Evolutionary conservation across 2,797 vertebrate species (phyloP).

Genomic region (Hydrolagus colliei): DNA sequence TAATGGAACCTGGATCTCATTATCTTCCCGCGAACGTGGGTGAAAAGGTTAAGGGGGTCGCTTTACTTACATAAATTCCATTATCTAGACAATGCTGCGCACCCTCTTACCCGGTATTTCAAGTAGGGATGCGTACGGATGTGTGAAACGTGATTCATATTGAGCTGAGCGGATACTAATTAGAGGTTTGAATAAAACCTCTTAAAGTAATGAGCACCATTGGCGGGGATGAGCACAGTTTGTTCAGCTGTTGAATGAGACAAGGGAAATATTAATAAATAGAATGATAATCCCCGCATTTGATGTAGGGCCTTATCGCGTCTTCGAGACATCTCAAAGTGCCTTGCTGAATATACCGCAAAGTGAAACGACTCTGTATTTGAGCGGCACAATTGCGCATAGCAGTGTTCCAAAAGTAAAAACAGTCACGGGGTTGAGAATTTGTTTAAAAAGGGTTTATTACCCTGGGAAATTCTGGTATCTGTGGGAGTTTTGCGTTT

Average conservation of each 20-base stretch:
- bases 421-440: no score
- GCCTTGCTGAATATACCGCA: no score
- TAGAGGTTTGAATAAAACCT: not conserved
- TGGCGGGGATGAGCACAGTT: not conserved
- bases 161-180: conserved; percentile 5
- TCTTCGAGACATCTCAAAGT: no score
- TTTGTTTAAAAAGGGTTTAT: no score
- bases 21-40: no score
- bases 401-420: no score
- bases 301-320: no score
- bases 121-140: not conserved
- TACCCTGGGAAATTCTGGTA: conserved; percentile 23
- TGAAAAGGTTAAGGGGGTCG: not conserved
- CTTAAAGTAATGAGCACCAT: not conserved
- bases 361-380: no score
- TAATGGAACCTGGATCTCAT: not conserved
- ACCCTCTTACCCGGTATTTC: not conserved
- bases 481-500: not conserved
- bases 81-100: not conserved
- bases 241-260: no score
- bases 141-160: not conserved
- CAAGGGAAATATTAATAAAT: no score
- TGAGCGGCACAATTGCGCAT: no score
- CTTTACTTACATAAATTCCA: not conserved
- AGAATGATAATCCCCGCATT: no score